phyloP scores from a whole-genome alignment of 2,888 invertebrate species.

The Athalia rosae region DNA sequence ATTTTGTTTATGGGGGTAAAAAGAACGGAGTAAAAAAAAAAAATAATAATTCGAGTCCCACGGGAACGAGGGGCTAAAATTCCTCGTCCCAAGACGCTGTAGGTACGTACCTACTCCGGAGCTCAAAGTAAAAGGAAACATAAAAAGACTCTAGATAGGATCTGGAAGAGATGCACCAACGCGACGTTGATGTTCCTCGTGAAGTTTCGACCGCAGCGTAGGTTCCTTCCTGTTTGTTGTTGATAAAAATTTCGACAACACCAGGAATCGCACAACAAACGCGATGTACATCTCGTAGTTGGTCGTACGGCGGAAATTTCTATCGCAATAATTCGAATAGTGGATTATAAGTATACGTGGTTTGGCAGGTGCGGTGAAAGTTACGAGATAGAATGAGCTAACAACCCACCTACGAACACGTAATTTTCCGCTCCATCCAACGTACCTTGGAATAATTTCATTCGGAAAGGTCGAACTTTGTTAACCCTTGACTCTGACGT shows the following conservation, averaged over 20 bases:
- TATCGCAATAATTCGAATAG: too few species aligned
- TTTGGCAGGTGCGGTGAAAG: too few species aligned
- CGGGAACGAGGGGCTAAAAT: slow-evolving; percentile 26
- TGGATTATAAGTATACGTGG: too few species aligned
- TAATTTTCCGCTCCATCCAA: not conserved
- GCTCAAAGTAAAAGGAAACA: slow-evolving; percentile 23
- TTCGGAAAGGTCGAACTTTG: not conserved
- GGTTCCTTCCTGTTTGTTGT: too few species aligned
- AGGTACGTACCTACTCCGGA: not conserved
- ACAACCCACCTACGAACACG: too few species aligned
- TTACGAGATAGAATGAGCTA: too few species aligned
- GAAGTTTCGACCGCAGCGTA: too few species aligned
- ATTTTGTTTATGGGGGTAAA: slow-evolving; percentile 14
- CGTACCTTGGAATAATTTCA: not conserved
- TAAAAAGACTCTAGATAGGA: slow-evolving; percentile 18
- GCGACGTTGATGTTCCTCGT: not conserved
- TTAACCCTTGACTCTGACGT: not conserved
- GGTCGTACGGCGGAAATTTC: too few species aligned
- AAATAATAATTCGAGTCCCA: not conserved
- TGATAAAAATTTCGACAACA: too few species aligned
- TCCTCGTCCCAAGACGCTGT: not conserved
- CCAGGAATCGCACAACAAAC: too few species aligned
- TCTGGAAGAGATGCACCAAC: too few species aligned
- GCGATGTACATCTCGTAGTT: too few species aligned
- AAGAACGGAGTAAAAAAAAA: not conserved